These are phyloP conservation scores for Synergus itoensis DNA, from an alignment of 2,888 invertebrate species.

Conservation along the genomic window DNA sequence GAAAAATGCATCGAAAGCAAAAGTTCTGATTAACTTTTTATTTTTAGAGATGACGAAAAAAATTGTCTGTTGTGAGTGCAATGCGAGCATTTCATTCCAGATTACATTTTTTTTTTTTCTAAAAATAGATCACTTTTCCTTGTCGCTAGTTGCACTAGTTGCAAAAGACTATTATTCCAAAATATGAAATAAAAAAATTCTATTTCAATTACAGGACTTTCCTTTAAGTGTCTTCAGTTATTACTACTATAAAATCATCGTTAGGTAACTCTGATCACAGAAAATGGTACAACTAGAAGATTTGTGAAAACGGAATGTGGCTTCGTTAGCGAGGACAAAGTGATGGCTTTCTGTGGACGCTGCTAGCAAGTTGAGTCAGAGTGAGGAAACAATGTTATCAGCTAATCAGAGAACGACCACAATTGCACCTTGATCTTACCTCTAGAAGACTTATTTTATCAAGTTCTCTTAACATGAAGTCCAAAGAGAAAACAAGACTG, in stretches of 20 bases:
- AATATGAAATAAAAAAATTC: not conserved
- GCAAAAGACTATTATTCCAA: not conserved
- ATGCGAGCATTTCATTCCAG: too few relatives aligned
- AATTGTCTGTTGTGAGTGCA: too few relatives aligned
- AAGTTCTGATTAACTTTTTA: too few relatives aligned
- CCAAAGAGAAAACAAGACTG: not conserved
- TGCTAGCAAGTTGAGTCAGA: not conserved
- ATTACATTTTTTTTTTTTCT: too few relatives aligned
- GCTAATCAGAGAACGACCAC: conserved; percentile 46
- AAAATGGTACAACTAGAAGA: not conserved
- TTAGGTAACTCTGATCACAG: too few relatives aligned
- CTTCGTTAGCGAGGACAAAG: not conserved
- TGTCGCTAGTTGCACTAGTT: not conserved
- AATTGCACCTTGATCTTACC: conserved; percentile 7
- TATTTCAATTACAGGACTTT: not conserved
- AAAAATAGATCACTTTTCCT: not conserved
- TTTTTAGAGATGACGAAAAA: not conserved
- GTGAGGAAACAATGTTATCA: conserved; percentile 46
- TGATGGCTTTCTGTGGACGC: not conserved
- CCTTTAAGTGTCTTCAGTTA: not conserved
- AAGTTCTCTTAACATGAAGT: not conserved
- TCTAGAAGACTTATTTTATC: not conserved
- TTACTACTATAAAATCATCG: not conserved
- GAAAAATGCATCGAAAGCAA: too few relatives aligned
- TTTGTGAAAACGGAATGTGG: conserved; percentile 1